Evolutionary conservation across 2,888 invertebrate genomes (phyloP), one percentile per base, ranked within the genome.

Genomic region (Nysson spinosus): DNA sequence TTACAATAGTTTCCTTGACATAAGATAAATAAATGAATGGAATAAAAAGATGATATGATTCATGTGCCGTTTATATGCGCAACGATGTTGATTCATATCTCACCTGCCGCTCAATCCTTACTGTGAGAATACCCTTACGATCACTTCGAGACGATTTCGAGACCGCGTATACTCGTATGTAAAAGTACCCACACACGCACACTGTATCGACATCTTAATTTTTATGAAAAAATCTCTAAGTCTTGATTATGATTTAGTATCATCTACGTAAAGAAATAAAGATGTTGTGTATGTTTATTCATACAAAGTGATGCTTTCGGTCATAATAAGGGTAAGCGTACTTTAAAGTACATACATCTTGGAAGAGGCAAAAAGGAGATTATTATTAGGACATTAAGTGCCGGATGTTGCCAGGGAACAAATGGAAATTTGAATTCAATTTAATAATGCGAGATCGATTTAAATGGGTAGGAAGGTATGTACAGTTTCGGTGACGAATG

Each of bases 401-500:
- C n/a, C n/a, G n/a, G n/a, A n/a, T n/a, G n/a, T n/a, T n/a, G n/a
- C n/a, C n/a, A n/a, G n/a, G n/a, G n/a, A 19, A 4, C 4, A 19
- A 5, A 7, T 9, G 20, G 39, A 39, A 4, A 9, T 3, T 11
- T 3, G 12, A 4, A 9, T n/a, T n/a, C 22, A 40, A 17, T 19
- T 28, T 14, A 11, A 49, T 28, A 43, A 46, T 11, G 20, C 24
- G 30, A 28, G 22, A n/a, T n/a, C 26, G 55, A 39, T 49, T 30
- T 16, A 12, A 20, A 35, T 32, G 32, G 34, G 34, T 7, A 51
- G 19, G 49, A n/a, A n/a, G n/a, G n/a, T n/a, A n/a, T 20, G 43
- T 44, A 34, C 60, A 64, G 57, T 68, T 72, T 66, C 65, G 66
- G 55, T 77, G 75, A 77, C 67, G 69, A 72, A 75, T 63, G 75